Evolutionary conservation across 1,140 invertebrate genomes (phyloP).

Genomic region (Euwallacea fornicatus): DNA sequence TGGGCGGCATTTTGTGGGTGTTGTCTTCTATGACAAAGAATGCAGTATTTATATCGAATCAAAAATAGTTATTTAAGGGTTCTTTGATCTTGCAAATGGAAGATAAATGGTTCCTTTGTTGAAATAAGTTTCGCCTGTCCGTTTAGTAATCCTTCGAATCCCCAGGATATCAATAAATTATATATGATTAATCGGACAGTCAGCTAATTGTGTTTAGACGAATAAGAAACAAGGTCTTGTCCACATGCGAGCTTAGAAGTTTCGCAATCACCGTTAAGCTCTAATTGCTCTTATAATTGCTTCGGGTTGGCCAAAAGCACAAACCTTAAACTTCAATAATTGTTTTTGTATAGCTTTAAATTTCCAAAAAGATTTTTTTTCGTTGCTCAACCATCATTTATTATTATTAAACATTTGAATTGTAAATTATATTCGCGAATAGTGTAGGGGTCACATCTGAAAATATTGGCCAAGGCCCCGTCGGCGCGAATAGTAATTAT

Average conservation of each 20-base stretch:
- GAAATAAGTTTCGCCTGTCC: no score
- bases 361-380: no score
- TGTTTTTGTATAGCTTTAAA: no score
- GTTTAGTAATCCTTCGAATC: no score
- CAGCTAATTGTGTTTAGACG: slow-evolving; percentile 39
- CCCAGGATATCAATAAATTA: slow-evolving; percentile 32
- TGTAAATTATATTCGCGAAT: slow-evolving; percentile 9
- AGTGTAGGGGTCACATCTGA: slow-evolving; percentile 5
- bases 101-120: no score
- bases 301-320: slow-evolving; percentile 18
- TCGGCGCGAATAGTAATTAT: slow-evolving; percentile 4
- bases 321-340: no score
- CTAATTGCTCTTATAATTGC: slow-evolving; percentile 43
- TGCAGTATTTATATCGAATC: no score
- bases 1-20: slow-evolving; percentile 1
- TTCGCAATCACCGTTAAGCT: slow-evolving; percentile 43
- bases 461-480: slow-evolving; percentile 18
- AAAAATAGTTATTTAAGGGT: no score
- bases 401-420: neutral
- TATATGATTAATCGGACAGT: slow-evolving; percentile 38
- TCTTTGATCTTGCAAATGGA: no score
- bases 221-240: slow-evolving; percentile 42
- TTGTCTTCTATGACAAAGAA: neutral
- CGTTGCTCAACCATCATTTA: no score
- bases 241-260: slow-evolving; percentile 35